A percentile compares a stretch with the other conserved stretches of the same genome.
phyloP scores from a whole-genome alignment of 2,113 vertebrate genomes.

The Amia ocellicauda region DNA sequence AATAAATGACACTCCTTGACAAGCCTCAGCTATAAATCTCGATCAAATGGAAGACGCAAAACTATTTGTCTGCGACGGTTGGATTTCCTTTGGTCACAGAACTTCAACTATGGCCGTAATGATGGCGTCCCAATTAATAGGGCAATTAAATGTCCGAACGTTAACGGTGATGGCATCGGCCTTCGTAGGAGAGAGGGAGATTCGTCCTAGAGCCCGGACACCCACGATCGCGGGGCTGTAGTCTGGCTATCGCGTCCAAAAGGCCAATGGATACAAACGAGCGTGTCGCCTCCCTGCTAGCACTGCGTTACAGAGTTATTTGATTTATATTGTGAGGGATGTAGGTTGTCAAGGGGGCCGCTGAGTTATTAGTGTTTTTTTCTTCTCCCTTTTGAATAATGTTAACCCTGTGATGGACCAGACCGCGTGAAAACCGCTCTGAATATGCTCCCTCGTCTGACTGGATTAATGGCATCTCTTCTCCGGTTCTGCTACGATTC shows the following conservation, averaged over 20 bases:
- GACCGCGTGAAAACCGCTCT: neutral
- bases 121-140: too few relatives aligned
- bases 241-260: neutral
- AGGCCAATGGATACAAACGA: slow-evolving; percentile 3
- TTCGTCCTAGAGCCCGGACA: neutral
- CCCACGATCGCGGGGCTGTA: too few relatives aligned
- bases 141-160: too few relatives aligned
- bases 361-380: slow-evolving; percentile 7
- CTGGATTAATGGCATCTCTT: slow-evolving; percentile 7
- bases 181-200: too few relatives aligned
- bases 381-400: neutral
- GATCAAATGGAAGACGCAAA: too few relatives aligned
- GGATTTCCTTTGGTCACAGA: too few relatives aligned
- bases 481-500: neutral
- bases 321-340: slow-evolving; percentile 5
- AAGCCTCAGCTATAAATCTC: too few relatives aligned
- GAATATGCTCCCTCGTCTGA: neutral
- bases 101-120: too few relatives aligned
- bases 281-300: neutral
- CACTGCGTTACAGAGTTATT: neutral
- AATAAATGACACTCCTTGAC: too few relatives aligned
- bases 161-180: too few relatives aligned
- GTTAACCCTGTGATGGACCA: neutral
- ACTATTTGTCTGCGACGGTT: too few relatives aligned
- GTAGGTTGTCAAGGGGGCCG: neutral